These are phyloP conservation scores for Epicampocera succincta DNA, from an alignment of 2,888 invertebrate species.

Conservation along the genomic window DNA sequence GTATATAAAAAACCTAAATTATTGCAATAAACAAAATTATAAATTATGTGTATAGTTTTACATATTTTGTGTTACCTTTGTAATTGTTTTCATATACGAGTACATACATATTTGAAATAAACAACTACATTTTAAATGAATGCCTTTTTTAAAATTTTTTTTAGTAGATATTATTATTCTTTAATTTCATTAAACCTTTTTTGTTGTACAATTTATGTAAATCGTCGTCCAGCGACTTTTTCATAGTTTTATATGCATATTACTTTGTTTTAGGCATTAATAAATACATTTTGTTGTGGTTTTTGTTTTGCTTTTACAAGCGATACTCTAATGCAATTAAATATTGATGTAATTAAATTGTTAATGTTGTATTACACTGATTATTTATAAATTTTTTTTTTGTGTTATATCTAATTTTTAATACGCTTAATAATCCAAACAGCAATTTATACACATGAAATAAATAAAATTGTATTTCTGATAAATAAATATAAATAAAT, in stretches of 20 bases:
- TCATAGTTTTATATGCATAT: slow-evolving; percentile 27
- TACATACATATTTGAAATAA: too few relatives aligned
- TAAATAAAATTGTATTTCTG: too few relatives aligned
- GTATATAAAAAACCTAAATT: too few relatives aligned
- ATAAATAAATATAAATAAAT: too few relatives aligned
- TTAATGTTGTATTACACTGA: slow-evolving; percentile 17
- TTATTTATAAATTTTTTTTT: background rate
- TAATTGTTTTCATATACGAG: too few relatives aligned
- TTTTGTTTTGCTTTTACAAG: slow-evolving; percentile 20
- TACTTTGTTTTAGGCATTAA: slow-evolving; percentile 4
- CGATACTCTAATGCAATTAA: slow-evolving; percentile 38
- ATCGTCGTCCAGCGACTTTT: slow-evolving; percentile 63
- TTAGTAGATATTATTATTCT: background rate
- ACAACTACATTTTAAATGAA: too few relatives aligned
- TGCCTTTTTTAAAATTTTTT: background rate
- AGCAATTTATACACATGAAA: too few relatives aligned
- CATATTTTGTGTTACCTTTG: too few relatives aligned
- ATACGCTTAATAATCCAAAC: too few relatives aligned
- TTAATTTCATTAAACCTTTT: background rate
- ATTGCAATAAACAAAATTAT: too few relatives aligned
- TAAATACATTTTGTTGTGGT: slow-evolving; percentile 11
- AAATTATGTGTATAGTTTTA: too few relatives aligned
- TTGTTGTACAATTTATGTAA: slow-evolving; percentile 12
- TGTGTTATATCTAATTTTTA: slow-evolving; percentile 4
- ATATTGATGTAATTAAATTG: slow-evolving; percentile 39